A percentile compares a stretch with the other conserved stretches of the same genome.
phyloP scores from a whole-genome alignment of 1,140 invertebrate genomes.

The Atopsyche davidsoni region DNA sequence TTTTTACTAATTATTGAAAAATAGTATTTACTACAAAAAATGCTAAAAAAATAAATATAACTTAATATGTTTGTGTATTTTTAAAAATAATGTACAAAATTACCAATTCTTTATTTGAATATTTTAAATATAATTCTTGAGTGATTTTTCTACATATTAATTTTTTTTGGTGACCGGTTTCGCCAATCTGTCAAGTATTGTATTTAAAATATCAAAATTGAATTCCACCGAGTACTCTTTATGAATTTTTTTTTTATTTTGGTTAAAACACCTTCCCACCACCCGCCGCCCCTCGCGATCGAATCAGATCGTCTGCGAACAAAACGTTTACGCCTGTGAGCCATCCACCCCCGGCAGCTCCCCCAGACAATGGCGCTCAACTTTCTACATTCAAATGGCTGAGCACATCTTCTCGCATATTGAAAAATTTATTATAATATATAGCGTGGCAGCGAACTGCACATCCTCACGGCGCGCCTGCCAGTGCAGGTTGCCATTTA shows the following conservation, averaged over 20 bases:
- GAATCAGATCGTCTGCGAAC: background rate
- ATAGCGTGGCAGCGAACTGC: constrained; percentile 7
- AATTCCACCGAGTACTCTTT: too few relatives aligned
- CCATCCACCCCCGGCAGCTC: too few relatives aligned
- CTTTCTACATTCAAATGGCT: constrained; percentile 12
- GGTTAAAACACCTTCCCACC: background rate
- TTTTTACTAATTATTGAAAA: too few relatives aligned
- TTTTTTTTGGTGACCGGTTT: too few relatives aligned
- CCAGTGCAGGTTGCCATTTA: background rate
- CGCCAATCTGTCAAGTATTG: too few relatives aligned
- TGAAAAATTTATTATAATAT: constrained; percentile 20
- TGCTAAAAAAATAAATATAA: background rate
- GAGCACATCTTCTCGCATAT: constrained; percentile 16
- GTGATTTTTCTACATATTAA: too few relatives aligned
- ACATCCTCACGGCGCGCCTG: background rate
- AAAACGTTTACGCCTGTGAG: constrained; percentile 14
- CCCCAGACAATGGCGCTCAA: constrained; percentile 11
- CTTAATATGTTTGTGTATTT: background rate
- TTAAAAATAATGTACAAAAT: background rate
- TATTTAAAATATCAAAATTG: too few relatives aligned
- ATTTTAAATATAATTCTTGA: background rate
- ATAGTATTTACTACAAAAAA: too few relatives aligned
- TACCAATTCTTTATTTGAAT: background rate
- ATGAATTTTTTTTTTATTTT: background rate
- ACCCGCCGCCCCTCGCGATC: background rate